Evolutionary conservation across 2,113 vertebrate species (phyloP).

Genomic region (Anser cygnoides): DNA sequence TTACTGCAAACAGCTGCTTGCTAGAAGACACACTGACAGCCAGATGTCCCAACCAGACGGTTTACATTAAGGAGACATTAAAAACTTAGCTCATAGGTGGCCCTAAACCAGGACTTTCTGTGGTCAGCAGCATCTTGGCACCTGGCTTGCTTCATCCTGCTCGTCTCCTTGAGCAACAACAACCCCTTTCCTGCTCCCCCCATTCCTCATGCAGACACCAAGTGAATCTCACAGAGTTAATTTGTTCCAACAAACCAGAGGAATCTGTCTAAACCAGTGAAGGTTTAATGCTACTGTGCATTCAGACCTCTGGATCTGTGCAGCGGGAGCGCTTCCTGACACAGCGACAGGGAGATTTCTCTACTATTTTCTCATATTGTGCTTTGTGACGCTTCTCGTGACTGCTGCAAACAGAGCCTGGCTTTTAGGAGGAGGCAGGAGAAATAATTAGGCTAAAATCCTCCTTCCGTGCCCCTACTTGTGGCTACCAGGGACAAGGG

Average conservation of each 20-base stretch:
- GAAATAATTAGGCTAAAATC: not conserved
- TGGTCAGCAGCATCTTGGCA: slow-evolving; percentile 63
- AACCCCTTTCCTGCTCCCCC: not conserved
- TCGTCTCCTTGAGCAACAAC: slow-evolving; percentile 46
- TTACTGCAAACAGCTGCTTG: slow-evolving; percentile 76
- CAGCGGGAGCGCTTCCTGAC: not conserved
- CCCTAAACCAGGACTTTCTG: slow-evolving; percentile 70
- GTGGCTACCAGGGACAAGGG: not conserved
- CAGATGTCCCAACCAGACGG: slow-evolving; percentile 74
- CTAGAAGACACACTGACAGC: slow-evolving; percentile 69
- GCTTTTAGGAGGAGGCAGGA: not conserved
- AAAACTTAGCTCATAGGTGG: slow-evolving; percentile 77
- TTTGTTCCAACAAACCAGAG: slow-evolving; percentile 37
- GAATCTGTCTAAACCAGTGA: slow-evolving; percentile 25
- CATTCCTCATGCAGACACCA: not conserved
- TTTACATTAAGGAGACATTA: slow-evolving; percentile 74
- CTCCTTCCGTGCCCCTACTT: not conserved
- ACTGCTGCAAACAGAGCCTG: not conserved
- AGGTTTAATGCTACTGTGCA: slow-evolving; percentile 50
- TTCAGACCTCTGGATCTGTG: not conserved
- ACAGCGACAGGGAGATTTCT: not conserved
- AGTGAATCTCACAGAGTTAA: not conserved
- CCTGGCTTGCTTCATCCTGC: slow-evolving; percentile 39
- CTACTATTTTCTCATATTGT: not conserved
- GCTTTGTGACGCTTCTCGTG: not conserved